Conservation (phyloP, 2,797 vertebrate genomes). For the Prionace glauca region DNA sequence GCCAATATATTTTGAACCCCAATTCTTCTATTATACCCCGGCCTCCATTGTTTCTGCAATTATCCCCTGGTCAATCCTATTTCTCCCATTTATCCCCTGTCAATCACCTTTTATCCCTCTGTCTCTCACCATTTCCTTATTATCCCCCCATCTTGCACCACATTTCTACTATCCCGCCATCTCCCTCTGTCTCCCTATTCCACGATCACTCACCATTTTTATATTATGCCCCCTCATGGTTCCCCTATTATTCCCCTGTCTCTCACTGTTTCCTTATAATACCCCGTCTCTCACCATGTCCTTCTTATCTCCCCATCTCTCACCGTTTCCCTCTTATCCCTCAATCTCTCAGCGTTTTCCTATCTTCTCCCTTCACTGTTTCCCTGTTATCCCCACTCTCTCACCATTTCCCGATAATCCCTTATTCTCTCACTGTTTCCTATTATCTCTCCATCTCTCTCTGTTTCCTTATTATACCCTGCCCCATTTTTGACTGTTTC, state of each 20-base stretch:
- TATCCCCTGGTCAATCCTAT: not conserved
- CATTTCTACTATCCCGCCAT: not conserved
- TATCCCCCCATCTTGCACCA: no score
- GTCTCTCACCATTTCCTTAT: not conserved
- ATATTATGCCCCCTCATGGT: not conserved
- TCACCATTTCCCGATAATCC: not conserved
- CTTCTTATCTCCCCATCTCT: not conserved
- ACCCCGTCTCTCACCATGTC: not conserved
- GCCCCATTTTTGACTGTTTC: not conserved
- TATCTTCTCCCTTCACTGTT: not conserved
- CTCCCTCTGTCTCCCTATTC: not conserved
- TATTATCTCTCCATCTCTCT: not conserved
- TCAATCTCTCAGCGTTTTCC: no score
- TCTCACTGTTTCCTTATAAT: not conserved
- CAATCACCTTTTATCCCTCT: not conserved
- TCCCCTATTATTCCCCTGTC: not conserved
- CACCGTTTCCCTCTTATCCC: not conserved
- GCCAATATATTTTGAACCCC: not conserved
- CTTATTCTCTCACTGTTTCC: not conserved
- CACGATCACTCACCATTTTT: no score
- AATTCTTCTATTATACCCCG: not conserved
- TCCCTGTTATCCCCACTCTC: not conserved
- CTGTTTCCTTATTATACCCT: not conserved
- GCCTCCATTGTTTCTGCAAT: not conserved
- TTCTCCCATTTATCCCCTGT: not conserved